phyloP scores from a whole-genome alignment of 2,797 vertebrate species.

The Pelochelys cantorii region DNA sequence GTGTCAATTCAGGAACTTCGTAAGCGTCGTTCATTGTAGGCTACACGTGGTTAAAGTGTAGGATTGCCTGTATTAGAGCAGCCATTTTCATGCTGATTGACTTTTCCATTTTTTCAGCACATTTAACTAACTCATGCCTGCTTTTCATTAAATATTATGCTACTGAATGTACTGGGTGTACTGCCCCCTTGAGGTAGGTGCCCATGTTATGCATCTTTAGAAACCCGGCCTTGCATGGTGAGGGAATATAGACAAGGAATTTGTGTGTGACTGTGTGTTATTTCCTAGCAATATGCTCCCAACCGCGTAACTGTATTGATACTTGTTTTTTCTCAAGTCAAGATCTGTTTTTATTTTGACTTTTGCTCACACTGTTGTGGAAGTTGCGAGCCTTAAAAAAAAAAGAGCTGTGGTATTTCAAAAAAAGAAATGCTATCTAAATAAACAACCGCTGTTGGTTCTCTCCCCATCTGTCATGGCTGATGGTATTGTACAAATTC shows the following conservation, averaged over 20 bases:
- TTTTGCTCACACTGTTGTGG: neutral
- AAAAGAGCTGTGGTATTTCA: neutral
- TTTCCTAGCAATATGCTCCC: neutral
- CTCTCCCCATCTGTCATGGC: neutral
- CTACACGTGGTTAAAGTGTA: too few species aligned
- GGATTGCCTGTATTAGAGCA: neutral
- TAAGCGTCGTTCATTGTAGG: too few species aligned
- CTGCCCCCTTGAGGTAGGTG: neutral
- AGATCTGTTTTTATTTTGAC: neutral
- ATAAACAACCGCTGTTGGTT: neutral
- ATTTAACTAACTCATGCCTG: neutral
- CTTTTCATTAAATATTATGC: neutral
- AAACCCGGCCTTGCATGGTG: neutral
- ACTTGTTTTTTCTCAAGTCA: neutral
- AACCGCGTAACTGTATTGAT: neutral
- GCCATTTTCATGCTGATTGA: neutral
- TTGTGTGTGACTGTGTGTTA: neutral
- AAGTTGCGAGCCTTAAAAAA: neutral
- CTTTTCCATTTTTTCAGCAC: neutral
- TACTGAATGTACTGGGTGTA: neutral
- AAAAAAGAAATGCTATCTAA: neutral
- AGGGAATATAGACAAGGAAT: accelerated
- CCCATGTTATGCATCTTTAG: neutral
- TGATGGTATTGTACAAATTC: neutral
- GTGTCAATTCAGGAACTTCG: too few species aligned